Percentiles rank a stretch among this genome's conserved stretches.
Conservation (phyloP, 2,113 vertebrate genomes). For the Podarcis muralis region DNA sequence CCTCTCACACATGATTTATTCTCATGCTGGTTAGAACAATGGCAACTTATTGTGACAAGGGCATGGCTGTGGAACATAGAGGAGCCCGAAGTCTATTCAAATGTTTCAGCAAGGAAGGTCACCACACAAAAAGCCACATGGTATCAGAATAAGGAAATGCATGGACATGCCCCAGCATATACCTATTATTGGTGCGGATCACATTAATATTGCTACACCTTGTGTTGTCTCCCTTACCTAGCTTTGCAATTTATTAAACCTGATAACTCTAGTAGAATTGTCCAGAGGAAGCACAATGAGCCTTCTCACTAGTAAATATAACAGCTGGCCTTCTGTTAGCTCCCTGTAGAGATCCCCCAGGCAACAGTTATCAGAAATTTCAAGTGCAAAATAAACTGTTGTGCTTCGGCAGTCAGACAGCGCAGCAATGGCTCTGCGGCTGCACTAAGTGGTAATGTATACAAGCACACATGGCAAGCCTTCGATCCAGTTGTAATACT, state of each 20-base stretch:
- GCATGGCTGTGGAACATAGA: no score
- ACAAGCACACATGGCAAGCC: slow-evolving; percentile 34
- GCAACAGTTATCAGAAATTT: slow-evolving; percentile 73
- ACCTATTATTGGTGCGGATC: no score
- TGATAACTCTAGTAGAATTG: slow-evolving; percentile 61
- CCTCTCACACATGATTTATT: neutral
- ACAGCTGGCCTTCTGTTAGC: slow-evolving; percentile 69
- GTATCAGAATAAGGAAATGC: neutral
- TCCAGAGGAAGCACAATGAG: slow-evolving; percentile 62
- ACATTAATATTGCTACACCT: slow-evolving; percentile 28
- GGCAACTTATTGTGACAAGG: neutral
- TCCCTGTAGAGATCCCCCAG: slow-evolving; percentile 66
- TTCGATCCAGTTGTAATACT: slow-evolving; percentile 37
- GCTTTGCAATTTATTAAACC: slow-evolving; percentile 52
- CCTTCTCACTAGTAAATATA: slow-evolving; percentile 66
- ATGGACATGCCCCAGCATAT: no score
- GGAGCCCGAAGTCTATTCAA: neutral
- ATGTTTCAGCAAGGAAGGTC: neutral
- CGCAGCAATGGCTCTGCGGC: slow-evolving; percentile 30
- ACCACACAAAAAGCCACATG: neutral
- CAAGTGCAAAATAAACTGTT: slow-evolving; percentile 67
- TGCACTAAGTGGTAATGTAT: slow-evolving; percentile 38
- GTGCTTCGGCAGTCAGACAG: slow-evolving; percentile 32
- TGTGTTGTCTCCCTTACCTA: slow-evolving; percentile 49
- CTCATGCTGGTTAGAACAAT: neutral